phyloP scores from a whole-genome alignment of 2,888 invertebrate species.

The Octonoba sinensis region DNA sequence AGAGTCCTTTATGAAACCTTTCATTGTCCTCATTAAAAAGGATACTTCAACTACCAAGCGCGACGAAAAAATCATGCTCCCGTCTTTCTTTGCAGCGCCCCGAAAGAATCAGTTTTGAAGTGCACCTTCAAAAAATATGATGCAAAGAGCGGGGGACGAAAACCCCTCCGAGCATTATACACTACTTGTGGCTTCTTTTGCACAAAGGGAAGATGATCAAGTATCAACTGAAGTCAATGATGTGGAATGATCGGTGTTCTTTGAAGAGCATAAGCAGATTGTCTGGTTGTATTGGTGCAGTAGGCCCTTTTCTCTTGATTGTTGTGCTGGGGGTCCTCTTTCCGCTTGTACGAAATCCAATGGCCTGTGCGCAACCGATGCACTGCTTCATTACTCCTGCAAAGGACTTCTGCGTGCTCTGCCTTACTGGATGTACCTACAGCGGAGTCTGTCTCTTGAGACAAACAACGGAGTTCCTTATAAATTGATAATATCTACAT shows the following conservation, averaged over 20 bases:
- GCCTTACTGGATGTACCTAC: constrained; percentile 55
- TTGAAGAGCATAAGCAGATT: constrained; percentile 33
- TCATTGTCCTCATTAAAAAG: background rate
- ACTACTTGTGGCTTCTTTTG: constrained; percentile 39
- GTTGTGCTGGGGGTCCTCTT: constrained; percentile 6
- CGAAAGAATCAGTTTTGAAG: no score
- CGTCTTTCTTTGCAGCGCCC: no score
- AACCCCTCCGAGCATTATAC: constrained; percentile 12
- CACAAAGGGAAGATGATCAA: constrained; percentile 32
- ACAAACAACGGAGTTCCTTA: no score
- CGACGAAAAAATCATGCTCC: constrained; percentile 11
- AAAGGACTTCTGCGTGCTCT: constrained; percentile 35
- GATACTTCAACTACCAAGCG: constrained; percentile 1
- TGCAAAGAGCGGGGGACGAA: constrained; percentile 19
- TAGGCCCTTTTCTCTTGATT: background rate
- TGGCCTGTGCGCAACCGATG: constrained; percentile 46
- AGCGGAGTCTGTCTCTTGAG: constrained; percentile 12
- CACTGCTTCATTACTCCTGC: constrained; percentile 55
- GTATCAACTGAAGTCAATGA: constrained; percentile 64
- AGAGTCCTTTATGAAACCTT: background rate
- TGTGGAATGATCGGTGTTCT: constrained; percentile 61
- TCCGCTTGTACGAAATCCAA: constrained; percentile 53
- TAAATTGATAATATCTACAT: no score
- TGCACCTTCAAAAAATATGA: constrained; percentile 11
- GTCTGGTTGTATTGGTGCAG: constrained; percentile 13